Conservation (phyloP, 2,113 vertebrate genomes). For the Hipposideros armiger region DNA sequence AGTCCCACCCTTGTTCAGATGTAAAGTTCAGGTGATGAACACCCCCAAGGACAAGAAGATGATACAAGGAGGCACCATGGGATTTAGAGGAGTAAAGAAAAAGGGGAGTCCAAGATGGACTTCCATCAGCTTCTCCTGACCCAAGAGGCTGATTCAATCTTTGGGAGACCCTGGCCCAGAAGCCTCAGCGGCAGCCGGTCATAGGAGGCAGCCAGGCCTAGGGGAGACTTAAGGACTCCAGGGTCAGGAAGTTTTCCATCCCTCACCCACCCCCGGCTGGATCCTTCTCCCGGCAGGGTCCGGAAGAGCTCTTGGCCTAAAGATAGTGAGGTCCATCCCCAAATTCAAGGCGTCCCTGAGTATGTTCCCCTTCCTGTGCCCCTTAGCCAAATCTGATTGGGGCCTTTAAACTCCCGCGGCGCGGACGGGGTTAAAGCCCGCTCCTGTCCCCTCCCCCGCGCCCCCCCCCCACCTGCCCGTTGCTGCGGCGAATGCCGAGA, state of each 20-base stretch:
- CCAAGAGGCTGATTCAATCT: background rate
- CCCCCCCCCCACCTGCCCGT: constrained; percentile 53
- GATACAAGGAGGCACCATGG: background rate
- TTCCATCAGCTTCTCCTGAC: background rate
- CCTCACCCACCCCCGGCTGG: background rate
- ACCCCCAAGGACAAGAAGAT: background rate
- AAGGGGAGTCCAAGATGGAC: background rate
- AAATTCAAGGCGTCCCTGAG: background rate
- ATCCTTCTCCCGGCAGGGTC: background rate
- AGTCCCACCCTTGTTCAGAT: background rate
- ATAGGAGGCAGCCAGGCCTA: background rate
- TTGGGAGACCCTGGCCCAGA: background rate
- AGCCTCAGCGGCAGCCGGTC: background rate
- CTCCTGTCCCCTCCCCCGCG: constrained; percentile 4
- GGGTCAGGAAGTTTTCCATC: background rate
- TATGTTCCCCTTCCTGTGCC: background rate
- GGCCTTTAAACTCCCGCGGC: background rate
- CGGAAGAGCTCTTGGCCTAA: background rate
- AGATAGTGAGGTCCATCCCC: background rate
- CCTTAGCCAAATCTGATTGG: background rate
- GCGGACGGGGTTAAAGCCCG: constrained; percentile 73
- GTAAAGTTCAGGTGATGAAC: background rate
- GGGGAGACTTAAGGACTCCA: no score
- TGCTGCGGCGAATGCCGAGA: background rate
- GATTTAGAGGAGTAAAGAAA: background rate